These are phyloP conservation scores for Dryococelus australis DNA, from an alignment of 2,888 invertebrate genomes.

Conservation along the genomic window DNA sequence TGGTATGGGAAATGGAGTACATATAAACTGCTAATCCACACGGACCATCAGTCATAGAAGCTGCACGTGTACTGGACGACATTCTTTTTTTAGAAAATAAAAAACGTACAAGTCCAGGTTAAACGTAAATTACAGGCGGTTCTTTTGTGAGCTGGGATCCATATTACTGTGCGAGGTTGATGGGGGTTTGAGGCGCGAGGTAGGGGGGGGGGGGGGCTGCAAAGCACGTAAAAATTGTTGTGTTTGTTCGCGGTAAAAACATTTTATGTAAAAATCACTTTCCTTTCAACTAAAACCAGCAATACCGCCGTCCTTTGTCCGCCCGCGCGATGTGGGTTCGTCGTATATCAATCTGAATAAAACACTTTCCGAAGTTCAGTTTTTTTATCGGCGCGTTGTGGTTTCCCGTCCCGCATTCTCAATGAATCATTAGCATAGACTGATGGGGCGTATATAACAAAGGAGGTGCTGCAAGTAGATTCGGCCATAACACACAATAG, in stretches of 20 bases:
- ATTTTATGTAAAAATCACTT: constrained; percentile 9
- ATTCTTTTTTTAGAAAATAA: neutral
- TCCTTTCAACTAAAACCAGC: neutral
- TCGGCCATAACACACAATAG: too few relatives aligned
- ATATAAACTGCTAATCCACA: constrained; percentile 11
- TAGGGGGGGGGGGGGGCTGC: neutral
- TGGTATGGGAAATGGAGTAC: neutral
- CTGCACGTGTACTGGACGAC: neutral
- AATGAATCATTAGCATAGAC: neutral
- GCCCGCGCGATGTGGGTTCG: neutral
- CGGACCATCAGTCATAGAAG: neutral
- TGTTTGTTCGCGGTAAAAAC: neutral
- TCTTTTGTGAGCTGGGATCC: neutral
- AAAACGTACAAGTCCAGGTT: neutral
- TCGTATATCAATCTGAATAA: constrained; percentile 9
- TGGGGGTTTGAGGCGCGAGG: neutral
- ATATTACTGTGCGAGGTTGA: neutral
- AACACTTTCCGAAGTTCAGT: neutral
- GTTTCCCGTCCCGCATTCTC: neutral
- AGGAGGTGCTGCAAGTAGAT: too few relatives aligned
- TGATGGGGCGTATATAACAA: too few relatives aligned
- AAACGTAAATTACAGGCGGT: constrained; percentile 13
- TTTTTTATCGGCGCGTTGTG: neutral
- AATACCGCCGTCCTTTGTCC: neutral
- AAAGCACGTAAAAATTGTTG: constrained; percentile 3